Conservation (phyloP, 2,797 vertebrate species). For the Tinamus major region DNA sequence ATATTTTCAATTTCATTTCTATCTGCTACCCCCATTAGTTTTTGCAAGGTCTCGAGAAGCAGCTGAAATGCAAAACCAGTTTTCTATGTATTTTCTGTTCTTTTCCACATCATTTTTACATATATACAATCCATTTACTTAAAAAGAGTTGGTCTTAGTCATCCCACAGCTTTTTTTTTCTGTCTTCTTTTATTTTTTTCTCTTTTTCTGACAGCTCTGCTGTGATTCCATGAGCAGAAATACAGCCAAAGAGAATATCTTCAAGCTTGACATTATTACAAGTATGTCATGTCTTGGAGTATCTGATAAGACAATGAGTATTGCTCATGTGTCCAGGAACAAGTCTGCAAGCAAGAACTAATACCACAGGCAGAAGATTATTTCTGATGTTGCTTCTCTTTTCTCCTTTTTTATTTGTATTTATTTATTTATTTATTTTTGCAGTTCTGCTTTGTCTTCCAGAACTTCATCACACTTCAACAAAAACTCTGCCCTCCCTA, state of each 20-base stretch:
- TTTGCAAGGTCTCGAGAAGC: background rate
- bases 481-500: background rate
- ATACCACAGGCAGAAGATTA: background rate
- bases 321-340: background rate
- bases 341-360: background rate
- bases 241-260: background rate
- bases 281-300: background rate
- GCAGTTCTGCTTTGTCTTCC: background rate
- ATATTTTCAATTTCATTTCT: background rate
- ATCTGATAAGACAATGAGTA: background rate
- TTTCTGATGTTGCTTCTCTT: background rate
- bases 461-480: background rate
- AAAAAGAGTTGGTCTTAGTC: background rate
- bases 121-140: background rate
- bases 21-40: background rate
- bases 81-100: background rate
- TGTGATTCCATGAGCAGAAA: background rate
- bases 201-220: background rate
- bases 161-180: background rate
- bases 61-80: background rate
- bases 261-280: background rate
- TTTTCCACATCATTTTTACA: background rate
- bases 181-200: background rate
- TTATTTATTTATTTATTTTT: background rate
- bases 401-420: background rate